Evolutionary conservation across 2,797 vertebrate species (phyloP), one percentile per base, ranked within the genome.

Genomic region (Chromobotia macracanthus): DNA sequence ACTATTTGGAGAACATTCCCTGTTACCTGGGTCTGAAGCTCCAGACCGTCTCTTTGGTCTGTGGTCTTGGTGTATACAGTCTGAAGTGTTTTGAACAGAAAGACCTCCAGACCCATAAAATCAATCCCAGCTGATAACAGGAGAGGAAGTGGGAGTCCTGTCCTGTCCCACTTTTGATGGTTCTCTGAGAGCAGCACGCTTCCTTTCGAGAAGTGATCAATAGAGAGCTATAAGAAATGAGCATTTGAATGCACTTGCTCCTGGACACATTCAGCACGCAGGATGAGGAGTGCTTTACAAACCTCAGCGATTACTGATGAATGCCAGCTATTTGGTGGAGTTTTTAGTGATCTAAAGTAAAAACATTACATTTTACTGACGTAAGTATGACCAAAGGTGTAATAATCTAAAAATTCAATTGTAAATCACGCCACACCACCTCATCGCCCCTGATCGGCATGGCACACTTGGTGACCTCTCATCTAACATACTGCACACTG

Each of bases 41-140:
- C n/a, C 55, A 58, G 21, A 58, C 21, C 3, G 2, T 19, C n/a
- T n/a, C n/a, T n/a, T n/a, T n/a, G n/a, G 53, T 10, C 10, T 58
- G 23, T 51, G 28, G 72, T 51, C 41, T 65, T 1, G 31, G 21
- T 64, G 84, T 11, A 48, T 21, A n/a, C 73, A 85, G 82, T 72
- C 81, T 79, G 35, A 87, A 85, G 85, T 83, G 53, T 44, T 81
- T 70, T 21, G n/a, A 23, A 66, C 74, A 83, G 73, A 88, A 79
- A 84, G 83, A 87, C 88, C 90, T 87, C 84, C 60, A 41, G 84
- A 90, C 21, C 79, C 84, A 88, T 86, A 88, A 94, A 95, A 94
- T 94, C 93, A 93, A 95, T 96, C 88, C 83, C 86, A 86, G 83
- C 87, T 84, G 87, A 89, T 75, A 92, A 89, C n/a, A 60, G 72